Conservation (phyloP, 2,888 invertebrate species). For the Lottia scabra region DNA sequence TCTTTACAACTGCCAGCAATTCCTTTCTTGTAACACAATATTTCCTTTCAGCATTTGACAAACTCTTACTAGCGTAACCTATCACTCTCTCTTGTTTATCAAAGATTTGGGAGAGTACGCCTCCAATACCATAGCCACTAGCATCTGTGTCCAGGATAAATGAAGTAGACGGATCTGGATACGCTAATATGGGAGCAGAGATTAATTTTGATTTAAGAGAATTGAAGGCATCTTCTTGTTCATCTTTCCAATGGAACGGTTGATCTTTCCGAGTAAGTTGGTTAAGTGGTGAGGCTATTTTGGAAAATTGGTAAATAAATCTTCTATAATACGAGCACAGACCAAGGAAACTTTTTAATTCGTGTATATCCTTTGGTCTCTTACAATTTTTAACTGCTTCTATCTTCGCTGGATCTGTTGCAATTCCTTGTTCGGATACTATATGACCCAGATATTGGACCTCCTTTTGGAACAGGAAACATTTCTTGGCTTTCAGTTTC, state of each 20-base stretch:
- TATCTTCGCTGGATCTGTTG: slow-evolving; percentile 22
- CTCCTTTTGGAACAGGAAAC: slow-evolving; percentile 25
- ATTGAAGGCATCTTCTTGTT: slow-evolving; percentile 29
- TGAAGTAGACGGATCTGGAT: slow-evolving; percentile 19
- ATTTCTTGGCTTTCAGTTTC: slow-evolving; percentile 41
- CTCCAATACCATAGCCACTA: slow-evolving; percentile 35
- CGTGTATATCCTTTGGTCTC: neutral
- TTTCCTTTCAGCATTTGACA: slow-evolving; percentile 27
- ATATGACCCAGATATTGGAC: slow-evolving; percentile 22
- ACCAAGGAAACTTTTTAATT: slow-evolving; percentile 14
- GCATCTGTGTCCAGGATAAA: slow-evolving; percentile 43
- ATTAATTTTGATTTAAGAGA: slow-evolving; percentile 20
- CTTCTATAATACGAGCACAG: neutral
- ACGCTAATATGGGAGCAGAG: slow-evolving; percentile 27
- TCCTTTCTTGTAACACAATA: slow-evolving; percentile 36
- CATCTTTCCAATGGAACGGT: slow-evolving; percentile 25
- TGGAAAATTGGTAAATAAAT: slow-evolving; percentile 7
- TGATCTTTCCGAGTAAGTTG: slow-evolving; percentile 17
- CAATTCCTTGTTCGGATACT: slow-evolving; percentile 10
- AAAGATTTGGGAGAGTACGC: slow-evolving; percentile 36
- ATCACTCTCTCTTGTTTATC: slow-evolving; percentile 37
- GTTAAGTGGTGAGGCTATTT: slow-evolving; percentile 17
- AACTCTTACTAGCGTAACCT: slow-evolving; percentile 30
- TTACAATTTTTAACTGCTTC: neutral
- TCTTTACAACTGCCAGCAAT: slow-evolving; percentile 32